A percentile compares a stretch with the other conserved stretches of the same genome.
phyloP scores from a whole-genome alignment of 2,797 vertebrate genomes.

The Eulemur coronatus region DNA sequence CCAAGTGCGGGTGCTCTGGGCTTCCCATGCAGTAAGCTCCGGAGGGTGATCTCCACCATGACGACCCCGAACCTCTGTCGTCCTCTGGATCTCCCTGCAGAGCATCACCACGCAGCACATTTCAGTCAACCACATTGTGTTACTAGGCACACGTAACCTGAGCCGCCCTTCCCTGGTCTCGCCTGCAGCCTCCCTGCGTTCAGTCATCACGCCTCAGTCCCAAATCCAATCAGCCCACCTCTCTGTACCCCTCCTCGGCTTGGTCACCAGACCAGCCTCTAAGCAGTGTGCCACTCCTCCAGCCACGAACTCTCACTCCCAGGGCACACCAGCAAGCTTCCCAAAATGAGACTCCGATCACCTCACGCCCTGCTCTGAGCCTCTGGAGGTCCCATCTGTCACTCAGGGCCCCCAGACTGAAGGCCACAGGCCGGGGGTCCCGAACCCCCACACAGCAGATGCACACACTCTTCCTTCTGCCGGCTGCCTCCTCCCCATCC shows the following conservation, averaged over 20 bases:
- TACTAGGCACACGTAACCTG: neutral
- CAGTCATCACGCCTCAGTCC: neutral
- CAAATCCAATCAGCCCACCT: neutral
- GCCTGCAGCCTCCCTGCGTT: neutral
- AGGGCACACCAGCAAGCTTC: neutral
- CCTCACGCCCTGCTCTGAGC: neutral
- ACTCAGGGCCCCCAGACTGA: neutral
- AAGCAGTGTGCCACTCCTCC: too few species aligned
- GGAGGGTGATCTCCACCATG: neutral
- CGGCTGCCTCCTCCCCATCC: neutral
- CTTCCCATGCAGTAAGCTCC: neutral
- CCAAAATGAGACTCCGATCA: neutral
- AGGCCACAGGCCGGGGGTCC: neutral
- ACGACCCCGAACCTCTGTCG: neutral
- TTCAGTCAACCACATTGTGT: neutral
- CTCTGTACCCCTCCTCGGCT: neutral
- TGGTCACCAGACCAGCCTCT: too few species aligned
- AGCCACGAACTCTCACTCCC: too few species aligned
- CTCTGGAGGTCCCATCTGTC: neutral
- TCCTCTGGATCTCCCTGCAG: neutral
- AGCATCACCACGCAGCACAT: neutral
- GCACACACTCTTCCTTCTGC: neutral
- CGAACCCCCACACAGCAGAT: neutral
- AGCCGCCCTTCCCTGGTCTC: neutral
- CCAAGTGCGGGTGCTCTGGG: neutral